phyloP scores from a whole-genome alignment of 2,888 invertebrate genomes.

The Papilio gigon region DNA sequence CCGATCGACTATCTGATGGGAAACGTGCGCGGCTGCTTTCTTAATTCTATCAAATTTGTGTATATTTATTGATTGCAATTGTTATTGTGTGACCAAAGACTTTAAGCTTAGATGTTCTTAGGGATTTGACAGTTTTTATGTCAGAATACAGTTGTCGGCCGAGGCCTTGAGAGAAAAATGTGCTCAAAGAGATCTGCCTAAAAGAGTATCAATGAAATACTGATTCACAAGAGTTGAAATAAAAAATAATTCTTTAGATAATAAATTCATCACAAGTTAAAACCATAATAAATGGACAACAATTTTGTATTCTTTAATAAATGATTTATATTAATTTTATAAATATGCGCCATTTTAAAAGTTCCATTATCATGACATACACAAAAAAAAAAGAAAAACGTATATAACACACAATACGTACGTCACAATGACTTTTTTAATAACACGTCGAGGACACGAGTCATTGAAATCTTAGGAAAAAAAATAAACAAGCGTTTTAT shows the following conservation, averaged over 20 bases:
- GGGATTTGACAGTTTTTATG: background rate
- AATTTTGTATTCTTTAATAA: too few species aligned
- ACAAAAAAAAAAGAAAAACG: background rate
- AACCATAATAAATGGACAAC: background rate
- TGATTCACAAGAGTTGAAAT: background rate
- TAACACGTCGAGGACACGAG: too few species aligned
- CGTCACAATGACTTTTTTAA: constrained; percentile 5
- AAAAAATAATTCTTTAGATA: background rate
- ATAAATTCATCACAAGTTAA: background rate
- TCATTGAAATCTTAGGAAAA: too few species aligned
- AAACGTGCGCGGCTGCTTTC: constrained; percentile 63
- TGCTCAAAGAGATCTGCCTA: background rate
- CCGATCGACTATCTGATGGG: constrained; percentile 70
- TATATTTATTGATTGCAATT: constrained; percentile 41
- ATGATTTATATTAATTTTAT: too few species aligned
- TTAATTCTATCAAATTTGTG: constrained; percentile 28
- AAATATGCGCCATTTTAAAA: too few species aligned
- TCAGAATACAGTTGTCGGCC: background rate
- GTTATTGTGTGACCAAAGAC: constrained; percentile 31
- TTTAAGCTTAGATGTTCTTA: background rate
- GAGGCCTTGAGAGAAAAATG: background rate
- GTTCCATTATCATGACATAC: too few species aligned
- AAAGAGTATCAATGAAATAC: background rate
- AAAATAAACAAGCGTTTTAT: background rate
- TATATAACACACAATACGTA: background rate